A percentile compares a stretch with the other conserved stretches of the same genome.
These are phyloP conservation scores for Leptinotarsa texana DNA, from an alignment of 1,140 invertebrate species.

Conservation along the genomic window DNA sequence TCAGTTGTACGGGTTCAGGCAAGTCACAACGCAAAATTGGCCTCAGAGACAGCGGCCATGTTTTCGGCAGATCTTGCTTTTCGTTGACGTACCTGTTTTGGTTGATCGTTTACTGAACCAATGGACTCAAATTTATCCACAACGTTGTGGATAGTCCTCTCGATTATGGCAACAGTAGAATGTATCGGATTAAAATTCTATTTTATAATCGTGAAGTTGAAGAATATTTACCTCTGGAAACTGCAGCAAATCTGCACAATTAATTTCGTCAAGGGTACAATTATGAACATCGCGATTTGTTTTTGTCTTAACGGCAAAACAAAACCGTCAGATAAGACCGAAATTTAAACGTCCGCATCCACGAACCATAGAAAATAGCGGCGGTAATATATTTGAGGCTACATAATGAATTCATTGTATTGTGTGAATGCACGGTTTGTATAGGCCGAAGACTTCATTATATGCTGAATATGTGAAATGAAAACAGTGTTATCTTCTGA, in stretches of 20 bases:
- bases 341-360: slow-evolving; percentile 5
- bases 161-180: too few species aligned
- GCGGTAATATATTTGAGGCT: not conserved
- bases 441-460: slow-evolving; percentile 5
- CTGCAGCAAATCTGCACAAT: not conserved
- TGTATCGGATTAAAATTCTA: too few species aligned
- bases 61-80: too few species aligned
- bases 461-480: not conserved
- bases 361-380: not conserved
- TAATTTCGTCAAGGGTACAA: not conserved
- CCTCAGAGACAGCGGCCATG: too few species aligned
- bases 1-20: too few species aligned
- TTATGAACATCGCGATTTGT: not conserved
- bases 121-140: too few species aligned
- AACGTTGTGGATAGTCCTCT: too few species aligned
- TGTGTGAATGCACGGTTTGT: not conserved
- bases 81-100: too few species aligned
- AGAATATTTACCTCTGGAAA: too few species aligned
- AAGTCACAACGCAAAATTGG: too few species aligned
- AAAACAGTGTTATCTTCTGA: not conserved
- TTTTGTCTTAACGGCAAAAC: slow-evolving; percentile 3
- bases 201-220: too few species aligned
- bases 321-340: not conserved
- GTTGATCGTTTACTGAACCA: too few species aligned
- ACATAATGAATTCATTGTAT: not conserved